Evolutionary conservation across 2,888 invertebrate species (phyloP).

Genomic region (Endomychus coccineus): DNA sequence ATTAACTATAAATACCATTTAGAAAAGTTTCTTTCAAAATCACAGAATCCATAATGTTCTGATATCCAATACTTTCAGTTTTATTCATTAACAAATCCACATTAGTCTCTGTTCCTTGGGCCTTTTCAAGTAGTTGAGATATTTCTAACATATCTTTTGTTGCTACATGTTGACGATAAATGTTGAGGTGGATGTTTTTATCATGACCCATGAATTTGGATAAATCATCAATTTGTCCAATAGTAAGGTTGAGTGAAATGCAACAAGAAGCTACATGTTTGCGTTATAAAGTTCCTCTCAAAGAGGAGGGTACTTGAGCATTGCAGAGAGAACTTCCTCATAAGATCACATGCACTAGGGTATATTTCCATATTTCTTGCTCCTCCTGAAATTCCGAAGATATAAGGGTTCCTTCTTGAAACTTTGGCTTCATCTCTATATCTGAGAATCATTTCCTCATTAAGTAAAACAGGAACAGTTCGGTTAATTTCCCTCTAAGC

Average conservation of each 20-base stretch:
- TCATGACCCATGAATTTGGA: constrained; percentile 2
- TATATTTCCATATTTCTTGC: constrained; percentile 19
- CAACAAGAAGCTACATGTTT: constrained; percentile 8
- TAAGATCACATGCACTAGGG: constrained; percentile 20
- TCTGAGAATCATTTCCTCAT: constrained; percentile 7
- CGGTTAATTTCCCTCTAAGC: constrained; percentile 12
- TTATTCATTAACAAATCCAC: no score
- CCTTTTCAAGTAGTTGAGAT: constrained; percentile 1
- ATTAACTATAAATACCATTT: no score
- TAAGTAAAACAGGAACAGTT: constrained; percentile 11
- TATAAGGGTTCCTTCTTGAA: constrained; percentile 3
- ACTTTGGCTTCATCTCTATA: constrained; percentile 9
- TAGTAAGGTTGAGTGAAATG: constrained; percentile 1
- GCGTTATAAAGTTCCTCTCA: constrained; percentile 6
- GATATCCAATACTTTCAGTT: no score
- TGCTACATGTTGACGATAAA: constrained; percentile 1
- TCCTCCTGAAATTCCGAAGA: constrained; percentile 9
- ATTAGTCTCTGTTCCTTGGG: no score
- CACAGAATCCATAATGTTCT: no score
- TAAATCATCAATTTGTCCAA: constrained; percentile 1
- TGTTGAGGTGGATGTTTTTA: not conserved
- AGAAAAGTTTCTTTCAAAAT: no score
- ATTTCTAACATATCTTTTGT: constrained; percentile 2
- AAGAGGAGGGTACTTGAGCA: constrained; percentile 2
- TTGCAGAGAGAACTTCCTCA: no score